A percentile compares a stretch with the other conserved stretches of the same genome.
phyloP scores from a whole-genome alignment of 2,113 vertebrate genomes.

The Rhea pennata region DNA sequence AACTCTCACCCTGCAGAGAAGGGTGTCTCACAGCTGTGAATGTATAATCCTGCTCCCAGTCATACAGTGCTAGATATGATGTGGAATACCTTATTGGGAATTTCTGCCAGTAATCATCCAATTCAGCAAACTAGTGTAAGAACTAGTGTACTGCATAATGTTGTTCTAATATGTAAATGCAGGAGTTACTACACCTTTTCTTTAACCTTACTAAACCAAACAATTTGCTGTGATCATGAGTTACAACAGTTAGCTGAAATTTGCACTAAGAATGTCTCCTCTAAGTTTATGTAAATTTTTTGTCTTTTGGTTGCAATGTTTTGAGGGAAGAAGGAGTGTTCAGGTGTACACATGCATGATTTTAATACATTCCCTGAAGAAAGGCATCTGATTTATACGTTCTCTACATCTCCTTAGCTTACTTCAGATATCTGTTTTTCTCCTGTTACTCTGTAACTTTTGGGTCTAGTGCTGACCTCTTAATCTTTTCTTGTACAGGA shows the following conservation, averaged over 20 bases:
- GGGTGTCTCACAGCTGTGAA: background rate
- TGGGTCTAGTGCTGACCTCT: background rate
- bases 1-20: too few relatives aligned
- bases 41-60: background rate
- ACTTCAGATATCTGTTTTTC: background rate
- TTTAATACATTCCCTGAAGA: background rate
- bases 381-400: background rate
- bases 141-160: background rate
- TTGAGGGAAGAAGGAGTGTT: background rate
- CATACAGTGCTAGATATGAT: background rate
- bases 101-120: background rate
- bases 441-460: background rate
- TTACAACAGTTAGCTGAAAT: background rate
- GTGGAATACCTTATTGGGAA: background rate
- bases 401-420: background rate
- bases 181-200: background rate
- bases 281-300: background rate
- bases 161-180: background rate
- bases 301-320: background rate
- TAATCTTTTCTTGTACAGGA: background rate
- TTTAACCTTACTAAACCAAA: background rate
- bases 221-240: background rate
- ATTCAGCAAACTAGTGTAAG: background rate
- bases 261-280: background rate
- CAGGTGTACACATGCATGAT: accelerated